phyloP scores from a whole-genome alignment of 2,888 invertebrate genomes.

The Papilio gigon region DNA sequence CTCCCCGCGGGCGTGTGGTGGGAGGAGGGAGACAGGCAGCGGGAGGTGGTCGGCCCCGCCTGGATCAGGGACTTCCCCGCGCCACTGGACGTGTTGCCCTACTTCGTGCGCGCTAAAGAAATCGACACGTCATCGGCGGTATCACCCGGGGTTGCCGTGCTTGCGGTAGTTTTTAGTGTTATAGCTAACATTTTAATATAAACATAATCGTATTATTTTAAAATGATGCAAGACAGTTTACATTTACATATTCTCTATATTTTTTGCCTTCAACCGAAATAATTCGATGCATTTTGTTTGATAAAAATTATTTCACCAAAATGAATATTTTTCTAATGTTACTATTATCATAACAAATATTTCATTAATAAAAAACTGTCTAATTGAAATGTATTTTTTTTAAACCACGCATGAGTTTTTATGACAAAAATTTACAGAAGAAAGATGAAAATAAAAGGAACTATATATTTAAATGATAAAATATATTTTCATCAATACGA shows the following conservation, averaged over 20 bases:
- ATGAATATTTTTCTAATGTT: too few relatives aligned
- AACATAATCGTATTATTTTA: constrained; percentile 74
- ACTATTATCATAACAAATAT: too few relatives aligned
- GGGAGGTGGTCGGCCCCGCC: constrained; percentile 79
- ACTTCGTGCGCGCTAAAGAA: constrained; percentile 76
- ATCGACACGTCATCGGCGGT: constrained; percentile 45
- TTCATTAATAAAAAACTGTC: too few relatives aligned
- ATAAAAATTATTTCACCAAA: too few relatives aligned
- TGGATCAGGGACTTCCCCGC: constrained; percentile 86
- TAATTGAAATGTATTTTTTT: too few relatives aligned
- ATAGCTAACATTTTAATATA: constrained; percentile 46
- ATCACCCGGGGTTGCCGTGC: constrained; percentile 48
- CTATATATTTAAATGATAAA: background rate
- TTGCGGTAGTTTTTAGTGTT: constrained; percentile 55
- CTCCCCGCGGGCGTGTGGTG: constrained; percentile 89
- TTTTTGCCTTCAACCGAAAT: too few relatives aligned
- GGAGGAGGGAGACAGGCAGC: constrained; percentile 80
- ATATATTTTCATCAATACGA: constrained; percentile 7
- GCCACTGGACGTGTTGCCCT: constrained; percentile 86
- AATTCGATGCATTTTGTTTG: too few relatives aligned
- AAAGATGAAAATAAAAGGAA: constrained; percentile 38
- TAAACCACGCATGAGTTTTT: too few relatives aligned
- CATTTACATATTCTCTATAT: too few relatives aligned
- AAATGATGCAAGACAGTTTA: background rate
- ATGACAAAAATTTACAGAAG: too few relatives aligned